Evolutionary conservation across 2,797 vertebrate genomes (phyloP).

Genomic region (Pristis pectinata): DNA sequence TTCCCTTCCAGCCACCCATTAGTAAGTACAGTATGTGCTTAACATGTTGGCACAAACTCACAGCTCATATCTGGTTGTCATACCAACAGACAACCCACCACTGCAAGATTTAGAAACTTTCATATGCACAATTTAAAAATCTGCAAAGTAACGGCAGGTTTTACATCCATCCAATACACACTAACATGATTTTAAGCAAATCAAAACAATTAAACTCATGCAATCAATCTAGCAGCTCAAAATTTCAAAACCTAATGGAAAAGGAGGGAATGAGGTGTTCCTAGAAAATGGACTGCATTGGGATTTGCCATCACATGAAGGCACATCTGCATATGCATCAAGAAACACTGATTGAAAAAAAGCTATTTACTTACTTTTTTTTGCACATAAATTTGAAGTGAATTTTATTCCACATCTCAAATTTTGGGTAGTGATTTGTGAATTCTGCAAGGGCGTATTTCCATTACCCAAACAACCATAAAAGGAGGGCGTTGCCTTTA

Average conservation of each 20-base stretch:
- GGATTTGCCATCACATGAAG: too few species aligned
- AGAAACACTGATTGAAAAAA: too few species aligned
- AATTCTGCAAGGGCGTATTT: too few species aligned
- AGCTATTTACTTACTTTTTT: too few species aligned
- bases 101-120: slow-evolving; percentile 30
- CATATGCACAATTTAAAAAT: slow-evolving; percentile 3
- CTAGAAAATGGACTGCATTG: too few species aligned
- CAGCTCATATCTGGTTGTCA: slow-evolving; percentile 11
- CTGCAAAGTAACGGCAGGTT: neutral
- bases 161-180: neutral
- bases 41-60: slow-evolving; percentile 16
- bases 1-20: slow-evolving; percentile 16
- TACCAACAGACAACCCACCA: slow-evolving; percentile 26
- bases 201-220: neutral
- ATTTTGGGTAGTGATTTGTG: too few species aligned
- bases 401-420: too few species aligned
- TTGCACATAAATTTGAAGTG: too few species aligned
- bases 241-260: neutral
- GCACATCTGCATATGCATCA: too few species aligned
- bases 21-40: slow-evolving; percentile 35
- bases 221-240: neutral
- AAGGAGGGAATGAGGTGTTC: neutral
- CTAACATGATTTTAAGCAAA: neutral
- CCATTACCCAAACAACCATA: too few species aligned
- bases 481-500: too few species aligned